Base-by-base conservation (phyloP, 2,113 vertebrate genomes). In the Mola mola region DNA sequence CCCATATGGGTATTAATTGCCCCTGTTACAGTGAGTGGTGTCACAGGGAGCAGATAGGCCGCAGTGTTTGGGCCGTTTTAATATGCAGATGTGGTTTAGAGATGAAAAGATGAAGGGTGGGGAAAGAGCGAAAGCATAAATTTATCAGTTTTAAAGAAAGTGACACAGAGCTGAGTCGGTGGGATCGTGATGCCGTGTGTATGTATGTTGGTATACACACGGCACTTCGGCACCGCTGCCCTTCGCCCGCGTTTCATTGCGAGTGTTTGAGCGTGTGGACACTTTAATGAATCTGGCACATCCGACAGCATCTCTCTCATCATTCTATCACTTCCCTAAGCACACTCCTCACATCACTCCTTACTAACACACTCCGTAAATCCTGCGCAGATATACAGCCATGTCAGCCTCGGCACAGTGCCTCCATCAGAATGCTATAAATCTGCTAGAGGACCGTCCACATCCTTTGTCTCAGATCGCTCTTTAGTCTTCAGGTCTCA, bases 381-480 rank as follows among this genome's bases (percentile, higher is more conserved):
- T 90, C 81, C 52, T 43, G 17, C 2, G 64, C 79, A 75, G 83
- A 86, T 83, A 83, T 85, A 86, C 66, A 61, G 48, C 74, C 46
- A 17, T 43, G 61, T 82, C 83, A 68, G 52, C 66, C 59, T 63
- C 26, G 17, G 52, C 66, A 44, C 60, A 55, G 55, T 75, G 76
- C 57, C 4, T 19, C 51, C 62, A n/a, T 70, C 33, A 44, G 75
- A 48, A 62, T 53, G 61, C 59, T 72, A 83, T 86, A 85, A 87
- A 87, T 87, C 85, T 82, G 62, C 42, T 57, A 50, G 52, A 57
- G 65, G 61, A 66, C 58, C 22, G 48, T 66, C 59, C 66, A 34
- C 53, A 56, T 44, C 63, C 71, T 78, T 82, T 83, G 74, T 86
- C 81, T 86, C 43, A 6, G 48, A 75, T 71, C 44, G 19, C 62